A percentile compares a stretch with the other conserved stretches of the same genome.
Evolutionary conservation across 2,113 vertebrate species (phyloP).

Genomic region (Carlito syrichta): DNA sequence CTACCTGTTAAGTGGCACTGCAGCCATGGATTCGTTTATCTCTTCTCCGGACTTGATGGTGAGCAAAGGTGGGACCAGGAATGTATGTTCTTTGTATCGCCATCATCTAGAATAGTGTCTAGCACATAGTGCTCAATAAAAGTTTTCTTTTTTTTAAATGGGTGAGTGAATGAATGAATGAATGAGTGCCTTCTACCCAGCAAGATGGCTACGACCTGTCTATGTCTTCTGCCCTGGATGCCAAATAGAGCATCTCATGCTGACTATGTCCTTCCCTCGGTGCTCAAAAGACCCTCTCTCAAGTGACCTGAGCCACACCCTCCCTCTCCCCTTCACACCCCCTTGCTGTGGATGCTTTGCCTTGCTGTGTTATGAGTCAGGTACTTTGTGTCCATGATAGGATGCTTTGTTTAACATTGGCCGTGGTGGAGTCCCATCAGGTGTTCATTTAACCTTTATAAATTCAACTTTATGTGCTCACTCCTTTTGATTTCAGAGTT

Average conservation of each 20-base stretch:
- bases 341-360: neutral
- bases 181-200: neutral
- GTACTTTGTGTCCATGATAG: too few species aligned
- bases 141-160: neutral
- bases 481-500: slow-evolving; percentile 5
- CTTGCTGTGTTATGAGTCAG: neutral
- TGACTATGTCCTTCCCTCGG: neutral
- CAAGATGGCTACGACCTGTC: neutral
- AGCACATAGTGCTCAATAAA: neutral
- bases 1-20: neutral
- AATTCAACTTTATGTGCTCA: neutral
- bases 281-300: neutral
- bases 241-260: neutral
- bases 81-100: neutral
- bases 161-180: neutral
- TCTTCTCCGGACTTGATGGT: neutral
- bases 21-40: neutral
- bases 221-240: neutral
- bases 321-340: neutral
- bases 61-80: neutral
- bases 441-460: neutral
- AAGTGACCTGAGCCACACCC: neutral
- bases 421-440: neutral
- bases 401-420: neutral
- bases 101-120: neutral